Conservation (phyloP, 2,797 vertebrate species). For the Takifugu rubripes region DNA sequence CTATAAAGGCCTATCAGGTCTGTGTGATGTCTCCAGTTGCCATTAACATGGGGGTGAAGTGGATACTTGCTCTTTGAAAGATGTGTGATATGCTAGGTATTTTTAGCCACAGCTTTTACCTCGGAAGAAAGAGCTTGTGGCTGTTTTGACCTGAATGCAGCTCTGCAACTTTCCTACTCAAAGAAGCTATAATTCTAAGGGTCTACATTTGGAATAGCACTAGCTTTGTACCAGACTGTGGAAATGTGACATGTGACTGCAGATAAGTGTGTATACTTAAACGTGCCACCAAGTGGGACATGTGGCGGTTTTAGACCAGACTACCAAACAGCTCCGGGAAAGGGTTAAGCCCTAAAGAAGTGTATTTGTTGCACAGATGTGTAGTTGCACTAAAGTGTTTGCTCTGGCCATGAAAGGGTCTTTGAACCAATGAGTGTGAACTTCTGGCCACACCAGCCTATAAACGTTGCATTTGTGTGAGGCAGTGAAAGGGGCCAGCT, state of each 20-base stretch:
- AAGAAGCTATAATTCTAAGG: slow-evolving; percentile 1
- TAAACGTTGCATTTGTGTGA: slow-evolving; percentile 74
- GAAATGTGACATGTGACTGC: too few relatives aligned
- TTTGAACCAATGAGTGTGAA: slow-evolving; percentile 78
- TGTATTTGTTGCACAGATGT: slow-evolving; percentile 69
- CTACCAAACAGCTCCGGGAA: slow-evolving; percentile 7
- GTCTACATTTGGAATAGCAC: too few relatives aligned
- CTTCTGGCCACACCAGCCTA: slow-evolving; percentile 70
- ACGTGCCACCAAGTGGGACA: too few relatives aligned
- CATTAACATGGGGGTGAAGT: slow-evolving; percentile 65
- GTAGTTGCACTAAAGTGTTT: slow-evolving; percentile 71
- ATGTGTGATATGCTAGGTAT: slow-evolving; percentile 70
- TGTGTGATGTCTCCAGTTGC: slow-evolving; percentile 57
- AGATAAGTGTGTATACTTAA: too few relatives aligned
- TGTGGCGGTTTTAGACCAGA: too few relatives aligned
- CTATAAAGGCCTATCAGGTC: slow-evolving; percentile 61
- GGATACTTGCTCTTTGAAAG: slow-evolving; percentile 61
- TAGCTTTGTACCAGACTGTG: too few relatives aligned
- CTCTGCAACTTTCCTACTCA: slow-evolving; percentile 9
- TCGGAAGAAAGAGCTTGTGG: slow-evolving; percentile 39
- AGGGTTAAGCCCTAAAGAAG: slow-evolving; percentile 51
- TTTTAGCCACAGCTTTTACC: slow-evolving; percentile 64
- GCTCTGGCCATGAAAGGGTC: slow-evolving; percentile 71
- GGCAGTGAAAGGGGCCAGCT: slow-evolving; percentile 67
- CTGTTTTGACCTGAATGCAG: slow-evolving; percentile 39